Percentiles rank a stretch among this genome's conserved stretches.
These are phyloP conservation scores for Scylla paramamosain DNA, from an alignment of 1,140 invertebrate species.

Conservation along the genomic window DNA sequence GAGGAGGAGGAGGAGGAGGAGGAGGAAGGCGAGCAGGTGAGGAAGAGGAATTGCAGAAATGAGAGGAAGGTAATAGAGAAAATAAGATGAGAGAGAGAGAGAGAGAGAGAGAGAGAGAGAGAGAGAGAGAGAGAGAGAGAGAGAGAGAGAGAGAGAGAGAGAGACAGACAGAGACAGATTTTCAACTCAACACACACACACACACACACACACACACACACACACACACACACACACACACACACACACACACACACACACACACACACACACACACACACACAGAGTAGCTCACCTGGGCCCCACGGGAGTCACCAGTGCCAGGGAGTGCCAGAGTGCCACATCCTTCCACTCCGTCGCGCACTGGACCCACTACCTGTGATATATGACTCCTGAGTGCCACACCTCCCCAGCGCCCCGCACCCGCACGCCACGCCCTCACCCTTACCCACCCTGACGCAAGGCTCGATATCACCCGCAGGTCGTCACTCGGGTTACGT, in stretches of 20 bases:
- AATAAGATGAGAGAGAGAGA: conserved; percentile 1
- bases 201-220: too few relatives aligned
- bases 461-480: not conserved
- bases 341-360: conserved; percentile 74
- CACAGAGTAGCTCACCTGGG: conserved; percentile 53
- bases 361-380: conserved; percentile 70
- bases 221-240: not conserved
- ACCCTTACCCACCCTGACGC: conserved; percentile 34
- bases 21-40: not conserved
- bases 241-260: not conserved
- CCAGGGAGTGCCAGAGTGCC: conserved; percentile 56
- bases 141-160: not conserved
- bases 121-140: conserved; percentile 33
- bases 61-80: not conserved
- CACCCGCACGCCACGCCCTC: not conserved
- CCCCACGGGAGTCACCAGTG: conserved; percentile 59
- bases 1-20: not conserved
- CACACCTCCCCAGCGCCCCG: not conserved
- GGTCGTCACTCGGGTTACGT: conserved; percentile 39
- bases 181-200: too few relatives aligned
- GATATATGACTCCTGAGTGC: conserved; percentile 66
- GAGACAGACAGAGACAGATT: conserved; percentile 14
- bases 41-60: not conserved
- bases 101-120: conserved; percentile 3
- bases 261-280: not conserved